These are phyloP conservation scores for Melieria omissa DNA, from an alignment of 2,888 invertebrate genomes.

Conservation along the genomic window DNA sequence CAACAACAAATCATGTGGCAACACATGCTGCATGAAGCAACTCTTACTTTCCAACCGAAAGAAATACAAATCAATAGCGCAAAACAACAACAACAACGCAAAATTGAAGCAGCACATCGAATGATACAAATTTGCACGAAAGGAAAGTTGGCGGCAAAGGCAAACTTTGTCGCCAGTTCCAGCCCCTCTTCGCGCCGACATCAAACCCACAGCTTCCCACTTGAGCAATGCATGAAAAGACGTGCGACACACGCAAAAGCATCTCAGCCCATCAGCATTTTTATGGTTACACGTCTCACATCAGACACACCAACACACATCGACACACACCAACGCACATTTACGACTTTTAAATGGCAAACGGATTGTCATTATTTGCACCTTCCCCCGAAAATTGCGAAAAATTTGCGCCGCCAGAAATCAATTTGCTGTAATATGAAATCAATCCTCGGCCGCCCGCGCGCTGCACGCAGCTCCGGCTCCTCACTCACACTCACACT, in stretches of 20 bases:
- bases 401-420: constrained; percentile 23
- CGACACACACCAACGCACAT: constrained; percentile 23
- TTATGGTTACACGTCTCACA: constrained; percentile 25
- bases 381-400: not conserved
- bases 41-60: too few relatives aligned
- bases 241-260: not conserved
- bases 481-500: too few relatives aligned
- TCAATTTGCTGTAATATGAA: constrained; percentile 38
- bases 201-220: not conserved
- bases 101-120: too few relatives aligned
- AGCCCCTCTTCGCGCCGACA: not conserved
- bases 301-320: not conserved
- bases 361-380: constrained; percentile 44
- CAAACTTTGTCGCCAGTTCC: too few relatives aligned
- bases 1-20: too few relatives aligned
- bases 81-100: too few relatives aligned
- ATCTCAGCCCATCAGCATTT: constrained; percentile 8
- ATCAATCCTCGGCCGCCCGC: constrained; percentile 19
- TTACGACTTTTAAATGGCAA: constrained; percentile 56
- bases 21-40: too few relatives aligned
- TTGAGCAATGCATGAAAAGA: not conserved
- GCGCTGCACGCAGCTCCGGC: too few relatives aligned
- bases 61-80: too few relatives aligned
- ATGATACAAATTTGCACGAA: too few relatives aligned
- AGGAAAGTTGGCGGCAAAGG: too few relatives aligned